A percentile compares a stretch with the other conserved stretches of the same genome.
Evolutionary conservation across 2,113 vertebrate genomes (phyloP).

Genomic region (Mesocricetus auratus): DNA sequence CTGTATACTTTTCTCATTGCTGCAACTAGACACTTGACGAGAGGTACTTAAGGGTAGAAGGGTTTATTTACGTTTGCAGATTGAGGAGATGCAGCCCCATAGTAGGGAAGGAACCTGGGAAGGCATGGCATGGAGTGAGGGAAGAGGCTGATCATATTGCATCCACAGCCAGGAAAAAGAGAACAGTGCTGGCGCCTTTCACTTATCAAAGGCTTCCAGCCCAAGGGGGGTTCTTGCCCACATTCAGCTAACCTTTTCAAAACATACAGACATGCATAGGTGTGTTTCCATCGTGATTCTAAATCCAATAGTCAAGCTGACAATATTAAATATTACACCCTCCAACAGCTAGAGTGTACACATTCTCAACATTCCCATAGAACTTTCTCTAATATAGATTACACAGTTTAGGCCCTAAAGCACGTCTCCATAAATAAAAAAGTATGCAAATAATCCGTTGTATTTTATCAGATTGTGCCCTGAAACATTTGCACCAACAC

Average conservation of each 20-base stretch:
- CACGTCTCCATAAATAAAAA: background rate
- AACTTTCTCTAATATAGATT: background rate
- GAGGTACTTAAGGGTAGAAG: background rate
- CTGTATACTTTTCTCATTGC: background rate
- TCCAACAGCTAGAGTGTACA: background rate
- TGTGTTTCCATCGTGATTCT: background rate
- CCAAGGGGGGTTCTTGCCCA: background rate
- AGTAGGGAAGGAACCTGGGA: background rate
- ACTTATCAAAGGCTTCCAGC: background rate
- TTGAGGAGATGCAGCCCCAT: background rate
- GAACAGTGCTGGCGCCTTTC: background rate
- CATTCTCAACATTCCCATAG: background rate
- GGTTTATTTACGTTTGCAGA: background rate
- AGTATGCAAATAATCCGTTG: background rate
- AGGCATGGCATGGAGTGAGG: too few relatives aligned
- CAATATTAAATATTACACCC: background rate
- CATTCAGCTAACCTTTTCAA: background rate
- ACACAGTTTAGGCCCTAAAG: background rate
- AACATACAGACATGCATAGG: background rate
- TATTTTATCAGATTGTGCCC: background rate
- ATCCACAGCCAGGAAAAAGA: background rate
- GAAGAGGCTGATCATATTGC: too few relatives aligned
- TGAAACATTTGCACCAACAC: background rate
- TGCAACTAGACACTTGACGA: background rate
- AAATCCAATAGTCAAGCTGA: background rate